Base-by-base conservation (phyloP, 1,140 invertebrate genomes). In the Hetaerina americana region DNA sequence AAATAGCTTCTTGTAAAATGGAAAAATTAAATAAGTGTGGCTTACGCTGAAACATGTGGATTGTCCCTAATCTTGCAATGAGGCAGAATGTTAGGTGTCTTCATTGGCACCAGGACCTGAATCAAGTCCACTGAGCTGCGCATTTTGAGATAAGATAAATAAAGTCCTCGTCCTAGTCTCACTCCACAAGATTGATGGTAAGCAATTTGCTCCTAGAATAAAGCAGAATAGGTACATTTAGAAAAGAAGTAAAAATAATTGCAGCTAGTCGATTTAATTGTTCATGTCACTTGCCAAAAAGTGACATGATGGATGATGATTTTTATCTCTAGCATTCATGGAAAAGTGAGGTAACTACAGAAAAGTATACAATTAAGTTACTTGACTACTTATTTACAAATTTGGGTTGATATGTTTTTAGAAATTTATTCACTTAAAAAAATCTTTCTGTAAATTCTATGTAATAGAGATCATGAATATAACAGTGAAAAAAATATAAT, bases 131-230 rank as follows among this genome's bases (percentile, higher is more conserved):
- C 92, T 5, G 94, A 96, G 76, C 92, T 96, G 77, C 95, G 93
- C 84, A 98, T 89, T 79, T 98, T 97, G 66, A 98, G 83, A 81
- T 97, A 99, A 24, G 95, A 94, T 72, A 98, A 82, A 81, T 99
- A 98, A 5, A 99, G 83, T 0, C 97, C 96, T 69, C 89, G 88
- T 0, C 87, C 85, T 24, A 98, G 79, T 74, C 90, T 89, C 66
- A 92, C 88, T 72, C 88, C 86, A 72, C 92, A 95, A 25, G 89
- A 89, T 85, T 96, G 93, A 78, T 96, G 91, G 80, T 96, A 98
- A 27, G 90, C 87, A 72, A 98, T 92, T 84, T 97, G 94, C 70
- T 97, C 94, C 85, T 87, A 76, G 67, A 73, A 74, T 74, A 75
- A 70, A 69, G 18, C 70, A 68, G 27, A 72, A 31, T 57, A 66